These are phyloP conservation scores for Harpalus rufipes DNA, from an alignment of 2,888 invertebrate species.

Conservation along the genomic window DNA sequence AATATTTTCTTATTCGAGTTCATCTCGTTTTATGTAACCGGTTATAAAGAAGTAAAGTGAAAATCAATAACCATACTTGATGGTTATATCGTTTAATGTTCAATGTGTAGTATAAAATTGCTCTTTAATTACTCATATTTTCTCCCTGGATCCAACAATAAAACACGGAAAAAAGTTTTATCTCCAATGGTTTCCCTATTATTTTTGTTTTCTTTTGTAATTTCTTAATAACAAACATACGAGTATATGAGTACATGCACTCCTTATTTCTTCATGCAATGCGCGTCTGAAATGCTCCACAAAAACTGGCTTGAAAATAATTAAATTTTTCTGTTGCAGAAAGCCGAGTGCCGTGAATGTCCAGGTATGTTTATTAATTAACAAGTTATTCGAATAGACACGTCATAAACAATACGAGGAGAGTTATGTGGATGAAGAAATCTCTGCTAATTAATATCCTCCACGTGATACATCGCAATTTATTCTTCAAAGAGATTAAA, in stretches of 20 bases:
- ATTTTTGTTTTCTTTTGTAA: not conserved
- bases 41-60: slow-evolving; percentile 51
- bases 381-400: slow-evolving; percentile 29
- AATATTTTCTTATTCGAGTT: slow-evolving; percentile 47
- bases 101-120: slow-evolving; percentile 37
- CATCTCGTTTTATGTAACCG: slow-evolving; percentile 54
- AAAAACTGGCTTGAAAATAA: slow-evolving; percentile 29
- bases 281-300: not conserved
- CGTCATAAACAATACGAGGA: slow-evolving; percentile 37
- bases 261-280: not conserved
- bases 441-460: slow-evolving; percentile 28
- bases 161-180: not conserved
- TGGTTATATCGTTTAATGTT: slow-evolving; percentile 42
- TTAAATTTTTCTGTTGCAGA: slow-evolving; percentile 7
- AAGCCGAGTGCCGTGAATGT: not conserved
- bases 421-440: slow-evolving; percentile 46
- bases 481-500: not conserved
- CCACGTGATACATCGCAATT: slow-evolving; percentile 12
- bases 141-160: not conserved
- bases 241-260: not conserved
- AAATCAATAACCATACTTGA: slow-evolving; percentile 48
- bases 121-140: slow-evolving; percentile 45
- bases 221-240: not conserved
- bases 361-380: slow-evolving; percentile 21
- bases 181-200: not conserved